A percentile compares a stretch with the other conserved stretches of the same genome.
phyloP scores from a whole-genome alignment of 1,140 invertebrate genomes.

The Sitophilus oryzae region DNA sequence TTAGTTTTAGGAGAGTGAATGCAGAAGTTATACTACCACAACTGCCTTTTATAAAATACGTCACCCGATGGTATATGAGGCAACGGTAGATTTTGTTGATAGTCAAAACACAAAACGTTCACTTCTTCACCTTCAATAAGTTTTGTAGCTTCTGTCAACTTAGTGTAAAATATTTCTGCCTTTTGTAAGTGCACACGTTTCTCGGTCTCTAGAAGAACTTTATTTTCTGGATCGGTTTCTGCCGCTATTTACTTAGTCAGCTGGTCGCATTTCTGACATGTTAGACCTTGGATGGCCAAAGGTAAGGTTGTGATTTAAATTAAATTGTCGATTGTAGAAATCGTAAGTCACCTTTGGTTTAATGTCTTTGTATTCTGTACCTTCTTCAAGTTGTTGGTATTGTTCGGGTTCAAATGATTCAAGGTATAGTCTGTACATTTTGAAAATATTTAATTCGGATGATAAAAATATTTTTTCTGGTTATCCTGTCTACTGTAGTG shows the following conservation, averaged over 20 bases:
- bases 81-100: conserved; percentile 21
- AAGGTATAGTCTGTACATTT: too few relatives aligned
- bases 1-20: conserved; percentile 17
- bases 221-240: not conserved
- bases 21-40: conserved; percentile 24
- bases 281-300: conserved; percentile 5
- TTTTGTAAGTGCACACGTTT: conserved; percentile 5
- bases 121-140: conserved; percentile 1
- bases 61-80: conserved; percentile 21
- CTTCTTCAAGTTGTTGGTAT: not conserved
- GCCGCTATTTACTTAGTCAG: not conserved
- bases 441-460: too few relatives aligned
- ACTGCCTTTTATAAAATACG: conserved; percentile 18
- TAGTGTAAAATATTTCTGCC: conserved; percentile 8
- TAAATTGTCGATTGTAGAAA: conserved; percentile 13
- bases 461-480: conserved; percentile 1
- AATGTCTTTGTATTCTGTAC: conserved; percentile 3
- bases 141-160: conserved; percentile 18
- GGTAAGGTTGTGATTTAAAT: conserved; percentile 6
- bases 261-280: conserved; percentile 8
- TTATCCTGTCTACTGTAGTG: conserved; percentile 5
- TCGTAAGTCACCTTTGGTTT: conserved; percentile 12
- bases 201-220: conserved; percentile 1
- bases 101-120: conserved; percentile 17
- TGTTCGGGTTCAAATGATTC: conserved; percentile 1